A percentile compares a stretch with the other conserved stretches of the same genome.
Evolutionary conservation across 2,797 vertebrate species (phyloP).

Genomic region (Bradypodion ventrale): DNA sequence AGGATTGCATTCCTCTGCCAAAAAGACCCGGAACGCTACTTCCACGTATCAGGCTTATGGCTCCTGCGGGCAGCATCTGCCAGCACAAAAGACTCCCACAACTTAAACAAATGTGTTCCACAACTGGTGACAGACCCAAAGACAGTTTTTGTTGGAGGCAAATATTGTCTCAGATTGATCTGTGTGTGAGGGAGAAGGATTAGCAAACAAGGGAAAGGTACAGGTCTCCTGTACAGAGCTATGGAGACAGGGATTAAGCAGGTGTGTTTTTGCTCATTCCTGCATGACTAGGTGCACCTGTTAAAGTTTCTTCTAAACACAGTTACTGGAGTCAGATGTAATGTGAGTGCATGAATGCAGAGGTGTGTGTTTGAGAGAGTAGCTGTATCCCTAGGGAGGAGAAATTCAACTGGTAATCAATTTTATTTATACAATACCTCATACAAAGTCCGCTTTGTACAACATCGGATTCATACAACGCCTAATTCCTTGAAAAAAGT

Average conservation of each 20-base stretch:
- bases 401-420: background rate
- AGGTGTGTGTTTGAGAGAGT: background rate
- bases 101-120: background rate
- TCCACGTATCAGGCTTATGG: rapidly evolving
- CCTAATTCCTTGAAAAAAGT: too few relatives aligned
- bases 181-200: background rate
- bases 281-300: background rate
- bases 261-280: background rate
- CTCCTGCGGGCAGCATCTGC: background rate
- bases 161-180: background rate
- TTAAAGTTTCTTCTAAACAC: background rate
- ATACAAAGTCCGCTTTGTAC: too few relatives aligned
- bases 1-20: slow-evolving; percentile 18
- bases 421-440: background rate
- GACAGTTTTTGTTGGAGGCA: background rate
- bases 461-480: too few relatives aligned
- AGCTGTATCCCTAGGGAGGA: background rate
- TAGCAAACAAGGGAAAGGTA: background rate
- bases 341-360: background rate
- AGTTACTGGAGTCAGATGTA: background rate
- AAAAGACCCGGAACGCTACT: background rate
- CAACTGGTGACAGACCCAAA: background rate
- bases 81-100: background rate
- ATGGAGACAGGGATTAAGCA: background rate
- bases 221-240: background rate